Base-by-base conservation (phyloP, 2,113 vertebrate species). In the Miniopterus natalensis region DNA sequence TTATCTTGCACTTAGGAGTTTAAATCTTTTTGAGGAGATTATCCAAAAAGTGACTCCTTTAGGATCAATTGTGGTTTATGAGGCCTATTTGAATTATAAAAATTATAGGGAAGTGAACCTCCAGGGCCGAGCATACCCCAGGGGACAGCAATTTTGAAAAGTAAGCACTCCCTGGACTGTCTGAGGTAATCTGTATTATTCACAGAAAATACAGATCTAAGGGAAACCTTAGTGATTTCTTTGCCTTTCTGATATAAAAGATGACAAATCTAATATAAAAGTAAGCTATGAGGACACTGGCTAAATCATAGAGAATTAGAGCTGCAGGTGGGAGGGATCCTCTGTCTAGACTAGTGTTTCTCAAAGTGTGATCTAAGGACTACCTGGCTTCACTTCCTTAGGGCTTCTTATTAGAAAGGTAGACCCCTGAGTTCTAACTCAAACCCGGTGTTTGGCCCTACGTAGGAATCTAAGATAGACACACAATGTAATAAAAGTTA, bases 31-130 rank as follows among this genome's bases (percentile, higher is more conserved):
- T 68, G 51, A 14, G 47, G 40, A 91, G 70, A 20, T 12, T 87
- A 27, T 90, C 70, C 85, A 86, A 95, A 95, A 91, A 49, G 84
- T 95, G 84, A 92, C 36, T 88, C 42, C 36, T 79, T 85, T 88
- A 68, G 92, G 49, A 85, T 78, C 71, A 90, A 2, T 80, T 94
- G 66, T 83, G 77, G 51, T 42, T 96, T 88, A 81, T 42, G 51
- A 97, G 59, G 31, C 53, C 68, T 79, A 23, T 93, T 91, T 79
- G 55, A 95, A 95, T 96, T 94, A 85, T 20, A 23, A 59, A 90
- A 92, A 65, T 70, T 90, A 55, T 6, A 91, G 31, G 42, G 81
- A 89, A 94, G 13, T 87, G 51, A 96, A n/a, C 36, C 65, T 70
- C 8, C 15, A 61, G 31, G 14, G 12, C 61, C 88, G 65, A 93